Evolutionary conservation across 1,140 invertebrate species (phyloP), one percentile per base, ranked within the genome.

Genomic region (Temnothorax nylanderi): DNA sequence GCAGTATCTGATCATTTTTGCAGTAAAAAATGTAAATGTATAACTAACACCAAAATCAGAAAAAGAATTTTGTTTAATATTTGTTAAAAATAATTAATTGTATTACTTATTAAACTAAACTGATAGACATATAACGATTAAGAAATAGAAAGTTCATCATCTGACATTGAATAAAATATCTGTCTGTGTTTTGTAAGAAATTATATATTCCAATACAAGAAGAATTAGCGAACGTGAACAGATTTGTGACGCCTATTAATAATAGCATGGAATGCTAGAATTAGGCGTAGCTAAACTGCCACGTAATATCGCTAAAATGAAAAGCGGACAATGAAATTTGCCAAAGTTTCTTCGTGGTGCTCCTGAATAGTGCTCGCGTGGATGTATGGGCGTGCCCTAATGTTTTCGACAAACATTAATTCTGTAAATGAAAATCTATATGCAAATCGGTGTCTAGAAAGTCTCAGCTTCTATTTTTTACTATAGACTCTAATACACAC

Each of bases 381-480:
- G 49, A 56, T 76, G 49, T 44, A 32, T 77, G 78, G 18, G 37
- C 76, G 64, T 5, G 85, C 85, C 71, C 26, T 58, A 82, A 86
- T 44, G 64, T 88, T 88, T 88, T 58, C 41, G 75, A 54, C 21
- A 54, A 80, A 88, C 76, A 64, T 90, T 88, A 88, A 90, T 82
- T 87, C 76, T 88, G 65, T 81, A 85, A 88, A 72, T 37, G 71
- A 62, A 81, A 86, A 86, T 86, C 75, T 49, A 76, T 81, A 90
- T 77, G 75, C 89, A 80, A 88, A 54, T 90, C 74, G 78, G 21
- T 89, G 89, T 90, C 85, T 90, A 90, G 89, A 89, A 90, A 90
- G 54, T 89, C 74, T 90, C 85, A 87, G 88, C 89, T 89, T 87
- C 88, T 89, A 87, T 90, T 90, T 90, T 90, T 89, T 90, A 90